A percentile compares a stretch with the other conserved stretches of the same genome.
phyloP scores from a whole-genome alignment of 2,888 invertebrate genomes.

The Brenthis ino region DNA sequence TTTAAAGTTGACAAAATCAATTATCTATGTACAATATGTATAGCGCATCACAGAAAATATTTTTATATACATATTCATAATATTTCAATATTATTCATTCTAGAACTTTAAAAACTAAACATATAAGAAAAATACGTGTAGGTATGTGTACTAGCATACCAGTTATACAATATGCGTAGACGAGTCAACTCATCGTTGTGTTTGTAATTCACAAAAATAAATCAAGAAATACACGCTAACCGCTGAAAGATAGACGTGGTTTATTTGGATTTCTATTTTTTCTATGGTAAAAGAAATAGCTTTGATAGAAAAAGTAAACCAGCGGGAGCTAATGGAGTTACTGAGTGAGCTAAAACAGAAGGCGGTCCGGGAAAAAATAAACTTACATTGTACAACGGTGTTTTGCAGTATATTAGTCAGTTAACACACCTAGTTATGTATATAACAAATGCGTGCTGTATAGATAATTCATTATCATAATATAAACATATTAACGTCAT shows the following conservation, averaged over 20 bases:
- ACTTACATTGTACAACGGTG: conserved; percentile 39
- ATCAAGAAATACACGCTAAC: conserved; percentile 25
- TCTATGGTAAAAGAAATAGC: conserved; percentile 51
- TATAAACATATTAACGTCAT: conserved; percentile 22
- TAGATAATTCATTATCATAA: conserved; percentile 36
- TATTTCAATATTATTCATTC: too few relatives aligned
- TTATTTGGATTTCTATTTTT: conserved; percentile 46
- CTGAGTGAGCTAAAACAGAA: conserved; percentile 78
- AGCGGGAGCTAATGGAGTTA: conserved; percentile 77
- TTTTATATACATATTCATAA: too few relatives aligned
- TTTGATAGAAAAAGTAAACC: conserved; percentile 60
- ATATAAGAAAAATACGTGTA: too few relatives aligned
- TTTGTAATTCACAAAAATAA: conserved; percentile 27
- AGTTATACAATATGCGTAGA: neutral
- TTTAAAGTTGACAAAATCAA: too few relatives aligned
- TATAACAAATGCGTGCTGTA: conserved; percentile 26
- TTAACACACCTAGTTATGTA: conserved; percentile 38
- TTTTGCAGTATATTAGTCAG: conserved; percentile 39
- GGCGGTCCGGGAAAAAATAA: conserved; percentile 66
- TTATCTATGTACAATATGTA: too few relatives aligned
- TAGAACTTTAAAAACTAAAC: too few relatives aligned
- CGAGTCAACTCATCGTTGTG: neutral
- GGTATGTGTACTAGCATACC: neutral
- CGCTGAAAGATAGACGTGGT: conserved; percentile 37
- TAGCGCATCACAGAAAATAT: too few relatives aligned